These are phyloP conservation scores for Pseudochromis fuscus DNA, from an alignment of 2,797 vertebrate species.

Conservation along the genomic window DNA sequence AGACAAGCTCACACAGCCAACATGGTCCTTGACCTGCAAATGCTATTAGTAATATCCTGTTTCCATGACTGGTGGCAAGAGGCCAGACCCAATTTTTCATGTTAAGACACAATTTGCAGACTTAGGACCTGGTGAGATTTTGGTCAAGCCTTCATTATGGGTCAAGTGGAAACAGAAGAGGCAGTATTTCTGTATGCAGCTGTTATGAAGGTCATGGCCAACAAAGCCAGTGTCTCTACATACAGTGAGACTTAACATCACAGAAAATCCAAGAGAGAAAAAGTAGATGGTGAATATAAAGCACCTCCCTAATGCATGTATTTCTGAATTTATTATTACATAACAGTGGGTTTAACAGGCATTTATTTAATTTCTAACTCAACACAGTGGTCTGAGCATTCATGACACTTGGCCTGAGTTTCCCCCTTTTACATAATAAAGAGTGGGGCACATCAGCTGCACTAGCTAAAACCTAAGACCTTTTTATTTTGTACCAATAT, in stretches of 20 bases:
- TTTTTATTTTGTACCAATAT: slow-evolving; percentile 4
- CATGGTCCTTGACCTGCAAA: slow-evolving; percentile 20
- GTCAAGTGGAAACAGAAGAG: background rate
- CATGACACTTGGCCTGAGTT: background rate
- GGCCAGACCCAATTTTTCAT: background rate
- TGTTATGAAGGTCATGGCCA: background rate
- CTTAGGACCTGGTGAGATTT: background rate
- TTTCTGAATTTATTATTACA: background rate
- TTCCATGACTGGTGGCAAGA: slow-evolving; percentile 16
- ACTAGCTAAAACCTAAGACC: background rate
- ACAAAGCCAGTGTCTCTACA: background rate
- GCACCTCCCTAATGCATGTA: background rate
- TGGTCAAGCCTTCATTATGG: background rate
- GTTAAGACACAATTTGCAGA: slow-evolving; percentile 7
- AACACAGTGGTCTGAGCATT: background rate
- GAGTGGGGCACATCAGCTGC: background rate
- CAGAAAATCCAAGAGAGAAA: background rate
- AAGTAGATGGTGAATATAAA: background rate
- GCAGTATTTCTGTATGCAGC: background rate
- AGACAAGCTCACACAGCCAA: background rate
- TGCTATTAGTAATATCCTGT: background rate
- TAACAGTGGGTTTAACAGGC: background rate
- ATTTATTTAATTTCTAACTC: background rate
- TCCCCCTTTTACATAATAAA: background rate
- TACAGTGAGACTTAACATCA: background rate